phyloP scores from a whole-genome alignment of 2,888 invertebrate genomes.

The Muscina levida region DNA sequence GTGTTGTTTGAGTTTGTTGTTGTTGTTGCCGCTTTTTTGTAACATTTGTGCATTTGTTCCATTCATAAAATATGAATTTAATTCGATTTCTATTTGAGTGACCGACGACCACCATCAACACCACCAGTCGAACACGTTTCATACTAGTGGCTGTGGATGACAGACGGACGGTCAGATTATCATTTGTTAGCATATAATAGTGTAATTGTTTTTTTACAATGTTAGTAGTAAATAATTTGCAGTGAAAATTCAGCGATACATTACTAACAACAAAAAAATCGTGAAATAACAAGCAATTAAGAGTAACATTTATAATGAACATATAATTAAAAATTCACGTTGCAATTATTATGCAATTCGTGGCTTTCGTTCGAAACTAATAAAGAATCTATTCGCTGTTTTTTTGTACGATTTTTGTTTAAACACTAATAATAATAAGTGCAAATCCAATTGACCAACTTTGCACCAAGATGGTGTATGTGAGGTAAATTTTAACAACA shows the following conservation, averaged over 20 bases:
- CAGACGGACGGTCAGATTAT: neutral
- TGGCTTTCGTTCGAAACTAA: neutral
- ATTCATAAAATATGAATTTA: conserved; percentile 22
- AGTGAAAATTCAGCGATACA: neutral
- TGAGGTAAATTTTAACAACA: neutral
- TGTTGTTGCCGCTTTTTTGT: too few relatives aligned
- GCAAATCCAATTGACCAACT: neutral
- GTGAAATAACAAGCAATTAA: conserved; percentile 22
- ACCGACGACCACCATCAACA: neutral
- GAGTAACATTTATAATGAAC: conserved; percentile 23
- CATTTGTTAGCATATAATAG: too few relatives aligned
- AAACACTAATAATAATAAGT: conserved; percentile 4
- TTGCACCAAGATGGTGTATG: too few relatives aligned
- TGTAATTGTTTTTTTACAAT: conserved; percentile 5
- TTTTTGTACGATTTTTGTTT: too few relatives aligned
- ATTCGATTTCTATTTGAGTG: neutral
- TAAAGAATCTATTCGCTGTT: conserved; percentile 23
- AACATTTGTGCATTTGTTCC: neutral
- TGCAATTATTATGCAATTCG: conserved; percentile 11
- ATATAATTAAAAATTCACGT: conserved; percentile 14
- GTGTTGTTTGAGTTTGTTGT: neutral
- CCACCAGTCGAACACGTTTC: too few relatives aligned
- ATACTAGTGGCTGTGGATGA: too few relatives aligned
- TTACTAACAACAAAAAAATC: conserved; percentile 11
- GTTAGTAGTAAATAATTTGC: neutral